Base-by-base conservation (phyloP, 64 coral and sea anemone species). In the Exaiptasia diaphana region DNA sequence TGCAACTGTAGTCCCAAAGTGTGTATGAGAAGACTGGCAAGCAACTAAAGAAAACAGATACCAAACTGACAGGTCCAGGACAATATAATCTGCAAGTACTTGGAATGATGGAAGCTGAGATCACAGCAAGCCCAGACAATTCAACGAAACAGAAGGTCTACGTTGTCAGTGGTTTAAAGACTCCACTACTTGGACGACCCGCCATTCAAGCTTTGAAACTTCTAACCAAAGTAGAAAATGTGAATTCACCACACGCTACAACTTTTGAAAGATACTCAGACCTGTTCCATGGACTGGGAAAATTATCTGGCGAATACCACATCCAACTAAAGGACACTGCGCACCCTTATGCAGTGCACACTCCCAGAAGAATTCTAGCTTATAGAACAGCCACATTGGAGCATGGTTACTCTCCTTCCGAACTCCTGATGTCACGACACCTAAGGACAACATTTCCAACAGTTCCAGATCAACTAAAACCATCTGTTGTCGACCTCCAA, bases 281-380 rank as follows among this genome's bases (percentile, higher is more conserved):
- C 4, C 52, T 76, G 45, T 76, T 76, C 12, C n/a, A 76, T 18
- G 50, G 73, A 17, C 13, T 76, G 17, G 73, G 73, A 76, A 53
- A 49, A 49, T 30, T 54, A 33, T 28, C 44, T 25, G 73, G 46
- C 37, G 73, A 53, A 76, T 76, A 76, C 53, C 45, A 74, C 43
- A 74, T 74, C 38, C 44, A 50, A 50, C 71, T 74, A 25, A 74
- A 74, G 39, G 62, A 67, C 27, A 67, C 10, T 29, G 62, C 62
- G 39, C 13, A 67, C 8, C 62, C 62, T 67, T 67, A 67, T 67
- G 62, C 62, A 67, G 24, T 67, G 10, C 62, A 67, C 8, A 67
- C 62, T 29, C 62, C 62, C 21, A 67, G 62, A 67, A 67, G 27
- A 67, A 30, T 33, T 67, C 29, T n/a, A n/a, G n/a, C n/a, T n/a